Percentiles rank a stretch among this genome's conserved stretches.
These are phyloP conservation scores for Zaprionus ornatus DNA, from an alignment of 1,140 invertebrate genomes.

Conservation along the genomic window DNA sequence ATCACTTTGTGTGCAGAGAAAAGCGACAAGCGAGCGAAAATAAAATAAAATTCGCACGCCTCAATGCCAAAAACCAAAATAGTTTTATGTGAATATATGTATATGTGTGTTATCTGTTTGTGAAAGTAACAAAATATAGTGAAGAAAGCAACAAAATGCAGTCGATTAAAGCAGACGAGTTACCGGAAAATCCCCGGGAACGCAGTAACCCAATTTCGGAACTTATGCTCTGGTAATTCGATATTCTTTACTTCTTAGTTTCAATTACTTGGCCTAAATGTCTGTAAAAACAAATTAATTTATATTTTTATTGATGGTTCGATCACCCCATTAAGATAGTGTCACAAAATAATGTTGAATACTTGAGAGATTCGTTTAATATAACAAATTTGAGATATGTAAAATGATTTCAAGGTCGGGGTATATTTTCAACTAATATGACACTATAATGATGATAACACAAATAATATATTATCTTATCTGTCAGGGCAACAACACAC, in stretches of 20 bases:
- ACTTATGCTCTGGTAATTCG: slow-evolving; percentile 65
- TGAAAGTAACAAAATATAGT: neutral
- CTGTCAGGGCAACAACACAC: slow-evolving; percentile 14
- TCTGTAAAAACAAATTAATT: neutral
- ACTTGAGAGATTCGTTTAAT: neutral
- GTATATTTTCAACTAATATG: neutral
- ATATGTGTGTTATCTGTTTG: neutral
- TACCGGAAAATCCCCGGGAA: slow-evolving; percentile 65
- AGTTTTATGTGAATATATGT: slow-evolving; percentile 6
- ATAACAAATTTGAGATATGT: neutral
- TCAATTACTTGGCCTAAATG: neutral
- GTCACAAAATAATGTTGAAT: neutral
- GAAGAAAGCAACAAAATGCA: slow-evolving; percentile 32
- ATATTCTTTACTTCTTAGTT: neutral
- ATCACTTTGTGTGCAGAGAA: neutral
- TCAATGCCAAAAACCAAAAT: slow-evolving; percentile 1
- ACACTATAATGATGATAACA: slow-evolving; percentile 6
- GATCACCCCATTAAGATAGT: neutral
- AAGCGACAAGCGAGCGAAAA: neutral
- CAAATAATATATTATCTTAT: slow-evolving; percentile 26
- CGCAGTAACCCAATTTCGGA: slow-evolving; percentile 61
- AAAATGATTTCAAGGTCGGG: neutral
- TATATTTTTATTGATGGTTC: neutral
- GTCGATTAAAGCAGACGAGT: slow-evolving; percentile 48
- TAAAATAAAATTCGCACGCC: neutral